Conservation (phyloP, 2,888 invertebrate genomes). For the Smittia sp. region DNA sequence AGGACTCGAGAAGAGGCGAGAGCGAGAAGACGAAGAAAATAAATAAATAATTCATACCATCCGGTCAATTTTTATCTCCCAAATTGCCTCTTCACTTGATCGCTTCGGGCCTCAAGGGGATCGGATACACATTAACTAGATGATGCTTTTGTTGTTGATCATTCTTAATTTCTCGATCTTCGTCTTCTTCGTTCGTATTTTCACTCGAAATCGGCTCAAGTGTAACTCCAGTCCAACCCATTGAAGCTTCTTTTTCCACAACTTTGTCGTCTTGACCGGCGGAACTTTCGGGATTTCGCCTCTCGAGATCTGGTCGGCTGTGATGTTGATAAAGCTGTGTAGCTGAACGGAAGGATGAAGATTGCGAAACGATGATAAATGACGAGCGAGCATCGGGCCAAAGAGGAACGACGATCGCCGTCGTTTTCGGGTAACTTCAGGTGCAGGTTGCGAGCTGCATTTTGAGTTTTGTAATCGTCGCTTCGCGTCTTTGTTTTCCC, state of each 20-base stretch:
- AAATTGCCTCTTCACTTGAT: constrained; percentile 25
- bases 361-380: constrained; percentile 12
- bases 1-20: not conserved
- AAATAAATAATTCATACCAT: constrained; percentile 38
- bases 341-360: not conserved
- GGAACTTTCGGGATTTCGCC: no score
- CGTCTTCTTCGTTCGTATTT: not conserved
- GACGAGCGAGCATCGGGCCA: not conserved
- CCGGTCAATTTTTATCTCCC: constrained; percentile 33
- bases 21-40: constrained; percentile 3
- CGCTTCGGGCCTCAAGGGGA: constrained; percentile 18
- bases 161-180: constrained; percentile 20
- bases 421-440: constrained; percentile 22
- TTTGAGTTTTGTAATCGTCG: constrained; percentile 14
- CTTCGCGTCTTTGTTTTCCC: not conserved
- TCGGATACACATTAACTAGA: constrained; percentile 23
- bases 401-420: not conserved
- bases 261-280: not conserved
- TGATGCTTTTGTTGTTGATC: constrained; percentile 14
- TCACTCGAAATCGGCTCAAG: constrained; percentile 6
- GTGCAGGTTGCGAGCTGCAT: constrained; percentile 11
- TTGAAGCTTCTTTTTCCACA: not conserved
- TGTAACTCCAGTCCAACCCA: not conserved
- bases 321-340: not conserved
- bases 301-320: no score